A percentile compares a stretch with the other conserved stretches of the same genome.
Evolutionary conservation across 2,113 vertebrate genomes (phyloP).

Genomic region (Nesogale talazaci): DNA sequence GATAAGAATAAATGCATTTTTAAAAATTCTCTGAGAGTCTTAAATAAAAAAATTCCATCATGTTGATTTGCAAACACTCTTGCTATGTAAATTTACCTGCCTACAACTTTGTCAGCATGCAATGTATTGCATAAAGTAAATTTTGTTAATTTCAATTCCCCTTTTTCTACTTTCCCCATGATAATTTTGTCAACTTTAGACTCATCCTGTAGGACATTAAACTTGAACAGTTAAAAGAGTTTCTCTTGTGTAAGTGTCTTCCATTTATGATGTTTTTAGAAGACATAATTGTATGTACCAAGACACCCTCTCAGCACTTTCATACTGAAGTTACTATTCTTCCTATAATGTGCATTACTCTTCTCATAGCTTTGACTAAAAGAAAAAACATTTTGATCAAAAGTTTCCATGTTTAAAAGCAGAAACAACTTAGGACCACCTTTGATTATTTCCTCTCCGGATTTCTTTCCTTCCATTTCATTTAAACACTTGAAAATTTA

Average conservation of each 20-base stretch:
- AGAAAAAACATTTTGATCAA: not conserved
- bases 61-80: not conserved
- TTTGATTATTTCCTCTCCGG: not conserved
- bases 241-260: not conserved
- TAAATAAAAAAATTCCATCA: not conserved
- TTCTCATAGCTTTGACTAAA: not conserved
- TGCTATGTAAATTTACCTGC: not conserved
- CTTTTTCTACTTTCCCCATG: not conserved
- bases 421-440: not conserved
- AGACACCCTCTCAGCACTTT: not conserved
- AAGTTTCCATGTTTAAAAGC: not conserved
- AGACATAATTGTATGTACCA: not conserved
- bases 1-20: not conserved
- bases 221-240: not conserved
- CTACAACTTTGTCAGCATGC: not conserved
- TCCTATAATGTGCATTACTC: not conserved
- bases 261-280: not conserved
- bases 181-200: not conserved
- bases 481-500: not conserved
- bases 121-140: not conserved
- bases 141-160: not conserved
- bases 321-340: not conserved
- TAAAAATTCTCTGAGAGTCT: slow-evolving; percentile 34
- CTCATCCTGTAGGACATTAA: not conserved
- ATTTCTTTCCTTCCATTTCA: not conserved